These are phyloP conservation scores for Cephalopterus ornatus DNA, from an alignment of 2,113 vertebrate species.

Conservation along the genomic window DNA sequence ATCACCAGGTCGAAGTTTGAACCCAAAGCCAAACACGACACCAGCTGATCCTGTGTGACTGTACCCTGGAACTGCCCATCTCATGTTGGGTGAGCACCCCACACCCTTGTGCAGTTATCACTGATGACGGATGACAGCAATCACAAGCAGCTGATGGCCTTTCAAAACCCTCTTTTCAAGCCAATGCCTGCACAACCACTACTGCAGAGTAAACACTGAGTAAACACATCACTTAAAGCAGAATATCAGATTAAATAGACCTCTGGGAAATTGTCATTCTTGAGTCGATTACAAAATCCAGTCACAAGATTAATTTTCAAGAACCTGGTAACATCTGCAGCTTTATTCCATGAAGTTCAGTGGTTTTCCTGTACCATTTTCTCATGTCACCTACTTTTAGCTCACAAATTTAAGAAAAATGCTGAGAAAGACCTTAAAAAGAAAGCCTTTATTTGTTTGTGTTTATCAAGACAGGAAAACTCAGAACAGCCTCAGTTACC, in stretches of 20 bases:
- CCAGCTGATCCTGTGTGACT: background rate
- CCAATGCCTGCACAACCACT: background rate
- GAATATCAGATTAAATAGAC: background rate
- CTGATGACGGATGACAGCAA: background rate
- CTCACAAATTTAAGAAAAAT: background rate
- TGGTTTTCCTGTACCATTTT: background rate
- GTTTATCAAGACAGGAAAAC: background rate
- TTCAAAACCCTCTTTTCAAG: background rate
- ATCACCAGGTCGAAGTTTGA: background rate
- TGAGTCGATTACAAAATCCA: background rate
- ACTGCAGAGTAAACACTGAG: background rate
- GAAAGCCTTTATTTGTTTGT: background rate
- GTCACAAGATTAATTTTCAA: background rate
- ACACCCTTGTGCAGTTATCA: accelerated
- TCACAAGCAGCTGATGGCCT: background rate
- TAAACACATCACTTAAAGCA: background rate
- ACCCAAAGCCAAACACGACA: background rate
- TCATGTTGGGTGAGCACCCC: background rate
- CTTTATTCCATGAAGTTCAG: background rate
- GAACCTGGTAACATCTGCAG: background rate
- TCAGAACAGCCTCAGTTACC: background rate
- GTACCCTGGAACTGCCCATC: background rate
- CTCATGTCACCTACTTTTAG: background rate
- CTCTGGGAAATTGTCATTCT: background rate
- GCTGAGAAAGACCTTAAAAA: background rate